These are phyloP conservation scores for Petrocephalus schoutedeni DNA, from an alignment of 2,797 vertebrate species.

Conservation along the genomic window DNA sequence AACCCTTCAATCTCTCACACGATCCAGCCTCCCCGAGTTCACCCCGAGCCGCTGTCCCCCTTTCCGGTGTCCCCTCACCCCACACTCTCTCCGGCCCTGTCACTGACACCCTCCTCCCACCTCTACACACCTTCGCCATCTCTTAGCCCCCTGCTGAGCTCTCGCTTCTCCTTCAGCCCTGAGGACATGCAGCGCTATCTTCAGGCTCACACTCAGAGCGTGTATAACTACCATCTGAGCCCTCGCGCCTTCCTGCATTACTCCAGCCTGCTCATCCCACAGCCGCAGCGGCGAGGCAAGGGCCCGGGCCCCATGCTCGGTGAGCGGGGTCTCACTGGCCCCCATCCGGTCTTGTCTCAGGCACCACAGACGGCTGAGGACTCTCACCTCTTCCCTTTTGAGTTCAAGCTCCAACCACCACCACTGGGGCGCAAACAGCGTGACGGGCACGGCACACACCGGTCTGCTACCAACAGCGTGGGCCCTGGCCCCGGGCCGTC, in stretches of 20 bases:
- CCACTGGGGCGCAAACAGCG: conserved; percentile 79
- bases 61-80: conserved; percentile 71
- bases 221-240: conserved; percentile 93
- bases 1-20: conserved; percentile 56
- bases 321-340: conserved; percentile 34
- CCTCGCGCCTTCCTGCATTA: conserved; percentile 88
- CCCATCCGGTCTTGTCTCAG: conserved; percentile 45
- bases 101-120: conserved; percentile 80
- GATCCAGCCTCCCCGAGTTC: conserved; percentile 53
- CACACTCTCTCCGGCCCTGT: conserved; percentile 76
- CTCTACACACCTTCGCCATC: conserved; percentile 84
- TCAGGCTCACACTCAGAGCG: conserved; percentile 86
- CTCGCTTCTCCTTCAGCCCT: conserved; percentile 86
- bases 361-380: conserved; percentile 39
- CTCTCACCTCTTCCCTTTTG: conserved; percentile 68
- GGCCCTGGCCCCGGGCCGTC: conserved; percentile 31
- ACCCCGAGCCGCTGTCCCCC: conserved; percentile 65
- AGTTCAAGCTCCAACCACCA: conserved; percentile 88
- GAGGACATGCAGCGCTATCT: conserved; percentile 95
- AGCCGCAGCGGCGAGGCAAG: conserved; percentile 77
- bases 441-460: conserved; percentile 44
- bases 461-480: conserved; percentile 21
- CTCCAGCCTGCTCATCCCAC: conserved; percentile 81
- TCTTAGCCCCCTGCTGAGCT: conserved; percentile 78
- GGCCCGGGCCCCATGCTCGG: conserved; percentile 39